These are phyloP conservation scores for Pygmarrhopalites habei DNA, from an alignment of 1,140 invertebrate species.

Conservation along the genomic window DNA sequence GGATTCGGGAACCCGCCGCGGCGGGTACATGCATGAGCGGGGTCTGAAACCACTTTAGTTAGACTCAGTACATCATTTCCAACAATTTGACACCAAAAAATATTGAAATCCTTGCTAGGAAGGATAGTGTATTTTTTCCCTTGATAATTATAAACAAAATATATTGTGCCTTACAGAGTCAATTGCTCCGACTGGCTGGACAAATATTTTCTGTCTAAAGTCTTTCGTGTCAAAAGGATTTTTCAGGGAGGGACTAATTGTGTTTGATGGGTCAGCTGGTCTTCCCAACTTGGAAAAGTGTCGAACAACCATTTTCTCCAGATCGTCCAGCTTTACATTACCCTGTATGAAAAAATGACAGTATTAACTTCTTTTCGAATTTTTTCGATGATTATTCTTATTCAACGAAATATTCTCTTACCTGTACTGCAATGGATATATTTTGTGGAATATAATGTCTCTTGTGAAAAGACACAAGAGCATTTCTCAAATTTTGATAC, in stretches of 20 bases:
- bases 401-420: slow-evolving; percentile 41
- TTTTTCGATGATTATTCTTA: background rate
- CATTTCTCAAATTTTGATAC: slow-evolving; percentile 59
- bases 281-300: slow-evolving; percentile 47
- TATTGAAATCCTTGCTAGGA: too few species aligned
- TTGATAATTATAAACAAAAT: too few species aligned
- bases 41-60: too few species aligned
- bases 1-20: too few species aligned
- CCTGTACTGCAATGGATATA: slow-evolving; percentile 77
- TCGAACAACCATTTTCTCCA: slow-evolving; percentile 46
- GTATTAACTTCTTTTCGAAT: background rate
- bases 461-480: slow-evolving; percentile 50
- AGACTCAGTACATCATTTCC: too few species aligned
- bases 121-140: too few species aligned
- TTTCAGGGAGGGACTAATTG: slow-evolving; percentile 26
- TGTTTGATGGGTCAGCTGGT: slow-evolving; percentile 41
- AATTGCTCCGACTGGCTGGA: slow-evolving; percentile 1
- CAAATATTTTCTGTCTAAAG: background rate
- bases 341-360: background rate
- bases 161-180: background rate
- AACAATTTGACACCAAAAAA: too few species aligned
- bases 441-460: slow-evolving; percentile 80
- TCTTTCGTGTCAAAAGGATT: background rate
- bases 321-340: slow-evolving; percentile 18
- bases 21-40: too few species aligned